These are phyloP conservation scores for Zhuqinia jingwanae DNA, from an alignment of 2,888 invertebrate genomes.

Conservation along the genomic window DNA sequence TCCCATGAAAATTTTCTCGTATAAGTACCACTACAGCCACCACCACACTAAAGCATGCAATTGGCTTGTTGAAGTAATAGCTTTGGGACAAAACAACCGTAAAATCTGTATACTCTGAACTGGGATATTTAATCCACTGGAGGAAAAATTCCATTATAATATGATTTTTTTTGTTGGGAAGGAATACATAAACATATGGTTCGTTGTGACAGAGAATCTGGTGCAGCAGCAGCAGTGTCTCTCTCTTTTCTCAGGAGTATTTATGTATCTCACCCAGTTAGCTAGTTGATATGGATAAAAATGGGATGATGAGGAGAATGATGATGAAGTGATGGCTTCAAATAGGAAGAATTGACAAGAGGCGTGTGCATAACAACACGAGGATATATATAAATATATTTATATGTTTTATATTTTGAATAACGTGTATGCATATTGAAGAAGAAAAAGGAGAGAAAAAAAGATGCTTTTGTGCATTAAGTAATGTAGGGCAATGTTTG, in stretches of 20 bases:
- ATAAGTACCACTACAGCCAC: not conserved
- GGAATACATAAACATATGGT: not conserved
- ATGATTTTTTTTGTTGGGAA: not conserved
- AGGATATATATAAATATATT: no score
- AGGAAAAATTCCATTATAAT: not conserved
- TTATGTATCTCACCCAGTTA: not conserved
- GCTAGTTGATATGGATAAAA: conserved; percentile 9
- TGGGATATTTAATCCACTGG: conserved; percentile 41
- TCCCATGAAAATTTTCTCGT: conserved; percentile 1
- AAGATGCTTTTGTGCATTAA: not conserved
- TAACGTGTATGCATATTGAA: conserved; percentile 35
- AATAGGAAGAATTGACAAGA: conserved; percentile 46
- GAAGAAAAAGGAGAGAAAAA: not conserved
- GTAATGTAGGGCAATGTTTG: conserved; percentile 1
- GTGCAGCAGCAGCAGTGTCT: not conserved
- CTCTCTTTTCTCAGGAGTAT: no score
- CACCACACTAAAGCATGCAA: not conserved
- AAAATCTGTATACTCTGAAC: conserved; percentile 18
- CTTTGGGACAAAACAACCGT: conserved; percentile 48
- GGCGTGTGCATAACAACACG: conserved; percentile 23
- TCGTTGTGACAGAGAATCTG: not conserved
- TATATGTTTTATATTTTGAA: conserved; percentile 28
- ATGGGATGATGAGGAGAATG: conserved; percentile 19
- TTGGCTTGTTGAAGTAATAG: conserved; percentile 28
- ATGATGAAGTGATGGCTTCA: conserved; percentile 35